Percentiles rank a stretch among this genome's conserved stretches.
Conservation (phyloP, 2,797 vertebrate species). For the Lepilemur septentrionalis region DNA sequence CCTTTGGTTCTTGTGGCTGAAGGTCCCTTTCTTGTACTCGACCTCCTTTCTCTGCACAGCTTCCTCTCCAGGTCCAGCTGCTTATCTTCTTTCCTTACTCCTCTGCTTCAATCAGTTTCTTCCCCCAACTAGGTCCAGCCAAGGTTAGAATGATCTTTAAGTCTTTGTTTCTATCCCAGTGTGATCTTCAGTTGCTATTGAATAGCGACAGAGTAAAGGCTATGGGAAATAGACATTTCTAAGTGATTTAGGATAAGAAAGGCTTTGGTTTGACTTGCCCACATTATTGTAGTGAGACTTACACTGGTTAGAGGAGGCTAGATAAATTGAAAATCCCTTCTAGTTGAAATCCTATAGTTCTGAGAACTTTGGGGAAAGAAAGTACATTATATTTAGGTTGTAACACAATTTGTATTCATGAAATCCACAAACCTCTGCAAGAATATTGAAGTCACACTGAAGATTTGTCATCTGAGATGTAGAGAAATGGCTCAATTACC, state of each 20-base stretch:
- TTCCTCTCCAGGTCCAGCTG: background rate
- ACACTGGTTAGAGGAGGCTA: background rate
- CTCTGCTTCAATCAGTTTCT: background rate
- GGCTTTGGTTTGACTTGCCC: background rate
- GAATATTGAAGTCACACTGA: background rate
- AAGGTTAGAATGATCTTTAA: background rate
- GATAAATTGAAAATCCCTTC: background rate
- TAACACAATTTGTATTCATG: background rate
- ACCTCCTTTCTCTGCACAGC: background rate
- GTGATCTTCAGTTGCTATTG: background rate
- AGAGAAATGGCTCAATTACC: slow-evolving; percentile 2
- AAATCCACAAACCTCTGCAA: background rate
- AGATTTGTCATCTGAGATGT: background rate
- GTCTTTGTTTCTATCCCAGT: background rate
- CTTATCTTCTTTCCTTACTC: background rate
- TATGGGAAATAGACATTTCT: background rate
- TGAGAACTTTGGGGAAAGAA: background rate
- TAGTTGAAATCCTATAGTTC: background rate
- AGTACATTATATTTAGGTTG: background rate
- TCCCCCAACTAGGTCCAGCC: background rate
- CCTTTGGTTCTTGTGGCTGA: background rate
- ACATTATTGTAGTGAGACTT: background rate
- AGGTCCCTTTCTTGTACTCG: background rate
- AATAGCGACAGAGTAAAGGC: background rate
- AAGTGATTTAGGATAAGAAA: background rate